phyloP scores from a whole-genome alignment of 2,113 vertebrate species.

The Chitala chitala region DNA sequence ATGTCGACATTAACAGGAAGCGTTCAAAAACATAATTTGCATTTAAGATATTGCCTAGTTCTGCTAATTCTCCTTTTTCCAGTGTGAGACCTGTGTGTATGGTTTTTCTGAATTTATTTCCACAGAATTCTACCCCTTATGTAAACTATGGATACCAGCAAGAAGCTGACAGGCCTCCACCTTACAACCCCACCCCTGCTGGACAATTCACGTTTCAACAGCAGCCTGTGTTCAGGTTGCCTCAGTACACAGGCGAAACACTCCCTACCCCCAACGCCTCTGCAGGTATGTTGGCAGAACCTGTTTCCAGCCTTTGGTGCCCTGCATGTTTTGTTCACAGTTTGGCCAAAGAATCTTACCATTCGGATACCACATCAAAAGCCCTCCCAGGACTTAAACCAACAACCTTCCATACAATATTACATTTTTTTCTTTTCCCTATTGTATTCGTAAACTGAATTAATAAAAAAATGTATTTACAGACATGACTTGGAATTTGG shows the following conservation, averaged over 20 bases:
- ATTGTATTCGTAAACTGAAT: too few species aligned
- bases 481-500: not conserved
- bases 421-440: too few species aligned
- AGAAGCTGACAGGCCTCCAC: not conserved
- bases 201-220: not conserved
- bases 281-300: not conserved
- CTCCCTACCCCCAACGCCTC: not conserved
- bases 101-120: not conserved
- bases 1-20: too few species aligned
- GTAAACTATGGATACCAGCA: slow-evolving; percentile 10
- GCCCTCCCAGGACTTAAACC: too few species aligned
- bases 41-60: too few species aligned
- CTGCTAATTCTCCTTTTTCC: too few species aligned
- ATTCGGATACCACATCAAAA: too few species aligned
- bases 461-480: too few species aligned
- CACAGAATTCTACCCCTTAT: not conserved
- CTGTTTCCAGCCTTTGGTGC: not conserved
- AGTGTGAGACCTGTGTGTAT: not conserved
- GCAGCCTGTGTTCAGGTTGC: not conserved
- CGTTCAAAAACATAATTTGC: not conserved
- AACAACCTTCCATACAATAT: too few species aligned
- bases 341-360: too few species aligned
- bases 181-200: not conserved
- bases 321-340: too few species aligned
- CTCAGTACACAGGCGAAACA: not conserved